Base-by-base conservation (phyloP, 2,113 vertebrate genomes). In the Edolisoma coerulescens region DNA sequence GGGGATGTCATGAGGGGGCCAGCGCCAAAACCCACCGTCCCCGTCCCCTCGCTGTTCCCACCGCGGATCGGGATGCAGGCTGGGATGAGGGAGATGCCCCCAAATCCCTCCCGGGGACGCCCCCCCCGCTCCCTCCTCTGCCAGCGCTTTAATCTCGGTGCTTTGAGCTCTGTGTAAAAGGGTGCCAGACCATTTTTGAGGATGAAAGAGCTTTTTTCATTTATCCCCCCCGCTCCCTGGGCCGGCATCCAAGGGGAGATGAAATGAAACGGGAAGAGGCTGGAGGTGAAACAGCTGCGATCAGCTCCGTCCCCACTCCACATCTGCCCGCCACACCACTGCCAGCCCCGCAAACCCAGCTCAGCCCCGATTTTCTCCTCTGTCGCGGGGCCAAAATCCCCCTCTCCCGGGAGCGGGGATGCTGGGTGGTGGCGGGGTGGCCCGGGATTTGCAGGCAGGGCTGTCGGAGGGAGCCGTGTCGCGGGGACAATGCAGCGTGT, bases 221-320 rank as follows among this genome's bases (percentile, higher is more conserved):
- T 75, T 54, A 39, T 42, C 45, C 73, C 35, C n/a, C 33, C 39
- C 3, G 6, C 47, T 59, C 75, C 44, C 86, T 0, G 91, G 96
- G 96, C 96, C 3, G 0, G 39, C 61, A 12, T 96, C 96, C 94
- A 90, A 93, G 49, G 96, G 91, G 82, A 95, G 94, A 90, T 93
- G 94, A 95, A 93, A 94, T 89, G 69, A 79, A 95, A 95, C 5
- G 78, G 82, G 96, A 90, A 88, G 96, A 91, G 83, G 92, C 89
- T 94, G 94, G 89, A 95, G 93, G 94, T 95, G 94, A 93, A 95
- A 90, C 94, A 92, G 85, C 88, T 96, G 96, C 1, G 20, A 67
- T 61, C 33, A 2, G 80, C 80, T 61, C 76, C 1, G 3, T 65
- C 90, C 84, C 50, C 0, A 0, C 54, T 79, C n/a, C 74, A 76